Evolutionary conservation across 2,888 invertebrate genomes (phyloP), one percentile per base, ranked within the genome.

Genomic region (Choreutis nemorana): DNA sequence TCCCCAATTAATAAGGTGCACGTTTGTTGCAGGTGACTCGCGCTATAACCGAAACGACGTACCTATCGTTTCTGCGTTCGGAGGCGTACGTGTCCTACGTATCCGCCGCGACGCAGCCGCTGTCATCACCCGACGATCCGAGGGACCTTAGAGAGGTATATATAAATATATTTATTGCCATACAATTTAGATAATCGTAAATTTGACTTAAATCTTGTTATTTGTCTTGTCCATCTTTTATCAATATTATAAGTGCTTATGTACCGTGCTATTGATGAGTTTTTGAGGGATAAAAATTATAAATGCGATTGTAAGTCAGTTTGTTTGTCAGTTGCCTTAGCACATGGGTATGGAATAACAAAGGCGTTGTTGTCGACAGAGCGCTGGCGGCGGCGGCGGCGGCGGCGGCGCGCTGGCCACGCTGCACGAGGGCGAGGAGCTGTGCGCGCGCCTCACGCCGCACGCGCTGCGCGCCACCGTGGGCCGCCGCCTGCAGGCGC

Each of bases 31-130:
- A 83, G 75, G 89, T 93, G 50, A 94, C 94, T 57, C 83, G 85
- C 23, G 85, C 89, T 34, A 93, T 97, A 61, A 89, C 89, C 40
- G 88, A 89, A 60, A 90, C 92, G 35, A 90, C 92, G 37, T 97
- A 97, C 80, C 91, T 91, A 33, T 89, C 92, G 68, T 97, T 97
- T 77, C 84, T 97, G 41, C 89, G 89, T 48, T 95, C 95, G 48
- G 95, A 96, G 53, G 85, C 91, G 67, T 97, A 96, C 82, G 87
- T 96, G 54, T 84, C 87, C 59, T 89, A 90, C 72, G 87, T 91
- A 37, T 60, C 94, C 91, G 71, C 86, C 84, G 81, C 97, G 89
- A 83, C 87, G 90, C 66, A 81, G 83, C 91, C 72, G 84, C 89
- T 78, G 77, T 87, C 75, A 75, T 84, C 81, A 77, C 86, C 72